phyloP scores from a whole-genome alignment of 2,113 vertebrate species.

The Daubentonia madagascariensis region DNA sequence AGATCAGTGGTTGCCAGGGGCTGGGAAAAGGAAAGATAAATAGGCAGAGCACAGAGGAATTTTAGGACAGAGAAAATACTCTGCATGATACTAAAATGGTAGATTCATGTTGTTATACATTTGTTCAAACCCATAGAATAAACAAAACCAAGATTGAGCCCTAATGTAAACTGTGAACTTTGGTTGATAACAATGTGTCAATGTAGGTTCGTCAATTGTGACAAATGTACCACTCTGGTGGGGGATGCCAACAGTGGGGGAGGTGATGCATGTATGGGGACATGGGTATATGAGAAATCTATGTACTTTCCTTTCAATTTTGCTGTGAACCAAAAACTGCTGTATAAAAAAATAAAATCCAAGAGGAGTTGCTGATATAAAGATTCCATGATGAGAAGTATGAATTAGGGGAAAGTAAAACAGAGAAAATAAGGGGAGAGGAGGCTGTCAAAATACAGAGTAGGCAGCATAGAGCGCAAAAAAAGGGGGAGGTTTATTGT shows the following conservation, averaged over 20 bases:
- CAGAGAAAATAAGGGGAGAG: neutral
- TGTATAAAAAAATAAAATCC: too few species aligned
- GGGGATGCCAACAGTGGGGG: neutral
- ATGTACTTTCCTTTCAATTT: neutral
- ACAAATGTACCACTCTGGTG: neutral
- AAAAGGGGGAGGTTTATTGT: neutral
- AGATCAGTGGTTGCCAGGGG: neutral
- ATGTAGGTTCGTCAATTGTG: too few species aligned
- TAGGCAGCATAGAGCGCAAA: neutral
- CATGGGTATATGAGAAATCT: neutral
- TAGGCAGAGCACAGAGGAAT: neutral
- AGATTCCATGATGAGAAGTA: neutral
- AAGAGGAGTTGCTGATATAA: neutral
- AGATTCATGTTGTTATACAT: too few species aligned
- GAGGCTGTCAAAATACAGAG: neutral
- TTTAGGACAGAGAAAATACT: neutral
- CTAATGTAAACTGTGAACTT: neutral
- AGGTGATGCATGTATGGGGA: neutral
- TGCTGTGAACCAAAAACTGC: neutral
- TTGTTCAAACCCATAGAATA: too few species aligned
- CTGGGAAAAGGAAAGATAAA: too few species aligned
- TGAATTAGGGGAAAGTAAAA: neutral
- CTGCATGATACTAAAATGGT: too few species aligned
- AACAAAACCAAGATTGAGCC: too few species aligned
- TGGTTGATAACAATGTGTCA: neutral